A percentile compares a stretch with the other conserved stretches of the same genome.
phyloP scores from a whole-genome alignment of 2,113 vertebrate species.

The Heterotilapia buettikoferi region DNA sequence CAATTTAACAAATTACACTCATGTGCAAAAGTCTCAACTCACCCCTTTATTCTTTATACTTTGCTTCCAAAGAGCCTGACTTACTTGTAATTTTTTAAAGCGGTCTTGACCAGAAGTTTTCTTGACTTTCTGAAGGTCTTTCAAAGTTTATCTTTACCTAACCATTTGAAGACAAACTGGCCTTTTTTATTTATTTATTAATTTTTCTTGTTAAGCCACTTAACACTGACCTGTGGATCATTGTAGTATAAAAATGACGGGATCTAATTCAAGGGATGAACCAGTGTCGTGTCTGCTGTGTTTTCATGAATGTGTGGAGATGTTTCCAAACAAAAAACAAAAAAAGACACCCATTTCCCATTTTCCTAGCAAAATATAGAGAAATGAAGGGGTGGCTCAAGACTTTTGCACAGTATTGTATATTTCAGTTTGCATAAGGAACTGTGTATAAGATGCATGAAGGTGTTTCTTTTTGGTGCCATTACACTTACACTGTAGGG shows the following conservation, averaged over 20 bases:
- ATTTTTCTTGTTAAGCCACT: background rate
- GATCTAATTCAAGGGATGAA: background rate
- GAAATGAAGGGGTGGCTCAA: background rate
- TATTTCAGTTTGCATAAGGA: background rate
- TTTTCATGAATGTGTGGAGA: background rate
- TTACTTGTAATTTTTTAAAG: background rate
- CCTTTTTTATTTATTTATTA: background rate
- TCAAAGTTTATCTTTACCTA: background rate
- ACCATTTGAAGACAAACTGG: background rate
- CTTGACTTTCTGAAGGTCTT: background rate
- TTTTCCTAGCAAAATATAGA: background rate
- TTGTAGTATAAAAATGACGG: accelerated
- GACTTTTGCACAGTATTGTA: background rate
- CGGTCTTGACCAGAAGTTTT: background rate
- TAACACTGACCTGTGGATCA: background rate
- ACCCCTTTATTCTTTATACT: background rate
- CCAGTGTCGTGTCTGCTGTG: background rate
- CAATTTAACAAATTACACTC: background rate
- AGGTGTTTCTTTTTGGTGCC: background rate
- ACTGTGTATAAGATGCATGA: background rate
- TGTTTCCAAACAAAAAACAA: background rate
- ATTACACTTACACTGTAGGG: background rate
- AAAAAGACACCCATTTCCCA: background rate
- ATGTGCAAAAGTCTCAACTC: background rate
- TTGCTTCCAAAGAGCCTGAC: background rate